Base-by-base conservation (phyloP, 1,140 invertebrate species). In the Wasmannia auropunctata region DNA sequence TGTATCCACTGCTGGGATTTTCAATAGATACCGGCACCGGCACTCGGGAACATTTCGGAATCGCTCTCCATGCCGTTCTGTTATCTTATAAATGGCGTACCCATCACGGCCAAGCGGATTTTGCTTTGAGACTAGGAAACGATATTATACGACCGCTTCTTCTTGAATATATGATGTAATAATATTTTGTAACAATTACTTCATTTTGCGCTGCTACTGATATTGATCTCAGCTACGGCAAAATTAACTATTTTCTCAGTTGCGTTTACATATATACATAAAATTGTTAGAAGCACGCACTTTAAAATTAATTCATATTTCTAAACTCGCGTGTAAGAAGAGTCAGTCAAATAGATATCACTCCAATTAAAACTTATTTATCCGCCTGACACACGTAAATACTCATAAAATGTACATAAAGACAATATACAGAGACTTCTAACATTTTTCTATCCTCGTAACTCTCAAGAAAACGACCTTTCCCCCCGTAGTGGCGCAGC, bases 1-100 rank as follows among this genome's bases (percentile, higher is more conserved):
- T 85, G 72, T 79, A 79, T 79, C 83, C 72, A 63, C 72, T 34
- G 43, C 34, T 83, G 72, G 60, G 72, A 85, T 76, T 85, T 85
- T 85, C 83, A 85, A 85, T 77, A 65, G 72, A 77, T 77, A 85
- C n/a, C 58, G 22, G 31, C 43, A 19, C 43, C 72, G 6, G 40
- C 14, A 51, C 40, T 49, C 74, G 58, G 43, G 28, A 37, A 77
- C 54, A 75, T 85, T 85, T 85, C 43, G 46, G 43, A 37, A 63
- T 62, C 70, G 40, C 28, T 81, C 34, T 28, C 49, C 37, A 37
- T 56, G 31, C 31, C 43, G 14, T 25, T 28, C 14, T 43, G 25
- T 72, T 83, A 83, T 83, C 79, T 74, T 72, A 58, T 60, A 60
- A 81, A 83, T 74, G n/a, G 67, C 37, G 19, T 58, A 19, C 51